Base-by-base conservation (phyloP, 2,888 invertebrate genomes). In the Tethea ocularis region DNA sequence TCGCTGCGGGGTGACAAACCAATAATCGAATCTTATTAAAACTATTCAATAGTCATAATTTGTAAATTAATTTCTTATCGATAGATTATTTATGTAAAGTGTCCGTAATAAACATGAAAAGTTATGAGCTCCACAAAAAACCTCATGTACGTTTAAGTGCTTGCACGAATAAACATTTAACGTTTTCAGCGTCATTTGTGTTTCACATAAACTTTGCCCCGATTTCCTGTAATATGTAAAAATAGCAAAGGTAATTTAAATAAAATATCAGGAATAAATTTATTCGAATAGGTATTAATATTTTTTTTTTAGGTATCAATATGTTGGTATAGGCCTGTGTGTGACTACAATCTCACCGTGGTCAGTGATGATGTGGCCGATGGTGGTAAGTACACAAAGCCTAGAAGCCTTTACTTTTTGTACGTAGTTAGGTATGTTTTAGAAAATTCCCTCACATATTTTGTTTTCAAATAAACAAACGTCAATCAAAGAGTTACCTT, bases 21-120 rank as follows among this genome's bases (percentile, higher is more conserved):
- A 46, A 46, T 46, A 46, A 46, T 46, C 10, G 46, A 46, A 20
- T 46, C 17, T 46, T 46, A 41, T 41, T 41, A 46, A 46, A 46
- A 46, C 46, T 46, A 46, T 46, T 46, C 46, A 46, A 46, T 46
- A 20, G 46, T 46, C 8, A 46, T 46, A 7, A 46, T 46, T 46
- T 46, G 46, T 46, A 20, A 10, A 2, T 46, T 46, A 46, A 46
- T 46, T 20, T 46, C 46, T 46, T 20, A 20, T 7, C 46, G 20
- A 46, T 46, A 46, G 20, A 20, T 20, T 46, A 46, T 46, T 46
- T 46, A 46, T 46, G 20, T 20, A 46, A 52, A 24, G 23, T n/a
- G 23, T 52, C 24, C 26, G 6, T 24, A 26, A 23, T 26, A 52
- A 23, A 52, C 15, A 52, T 23, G n/a, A 15, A 26, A 24, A 7